These are phyloP conservation scores for Charanyca ferruginea DNA, from an alignment of 2,888 invertebrate genomes.

Conservation along the genomic window DNA sequence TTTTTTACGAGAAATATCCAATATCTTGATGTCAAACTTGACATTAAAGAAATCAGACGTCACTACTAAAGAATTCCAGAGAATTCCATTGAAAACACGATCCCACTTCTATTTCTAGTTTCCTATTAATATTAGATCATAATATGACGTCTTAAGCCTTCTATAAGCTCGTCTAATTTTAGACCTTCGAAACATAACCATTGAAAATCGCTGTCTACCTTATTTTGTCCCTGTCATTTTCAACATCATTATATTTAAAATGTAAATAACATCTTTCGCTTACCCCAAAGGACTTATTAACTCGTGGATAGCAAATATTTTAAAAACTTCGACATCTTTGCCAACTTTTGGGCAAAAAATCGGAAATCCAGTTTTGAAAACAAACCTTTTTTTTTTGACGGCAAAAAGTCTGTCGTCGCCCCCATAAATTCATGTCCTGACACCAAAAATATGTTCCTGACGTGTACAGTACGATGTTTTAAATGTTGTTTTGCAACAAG, in stretches of 20 bases:
- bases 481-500: constrained; percentile 34
- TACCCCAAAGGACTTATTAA: constrained; percentile 38
- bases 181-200: background rate
- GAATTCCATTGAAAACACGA: background rate
- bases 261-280: constrained; percentile 39
- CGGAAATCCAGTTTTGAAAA: constrained; percentile 65
- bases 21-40: too few relatives aligned
- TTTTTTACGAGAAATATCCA: too few relatives aligned
- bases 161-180: constrained; percentile 25
- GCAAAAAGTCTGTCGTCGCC: constrained; percentile 67
- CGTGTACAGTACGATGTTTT: constrained; percentile 56
- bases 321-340: constrained; percentile 37
- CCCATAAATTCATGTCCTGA: constrained; percentile 66
- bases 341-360: constrained; percentile 54
- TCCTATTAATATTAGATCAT: constrained; percentile 9
- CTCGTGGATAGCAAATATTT: constrained; percentile 46
- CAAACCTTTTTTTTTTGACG: constrained; percentile 60
- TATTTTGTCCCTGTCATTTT: constrained; percentile 14
- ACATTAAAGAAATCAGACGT: too few relatives aligned
- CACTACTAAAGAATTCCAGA: too few relatives aligned
- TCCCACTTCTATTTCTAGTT: background rate
- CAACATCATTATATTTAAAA: constrained; percentile 41
- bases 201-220: background rate
- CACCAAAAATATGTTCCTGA: constrained; percentile 60
- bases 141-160: constrained; percentile 16